phyloP scores from a whole-genome alignment of 2,797 vertebrate genomes.

The Clarias laeviceps region DNA sequence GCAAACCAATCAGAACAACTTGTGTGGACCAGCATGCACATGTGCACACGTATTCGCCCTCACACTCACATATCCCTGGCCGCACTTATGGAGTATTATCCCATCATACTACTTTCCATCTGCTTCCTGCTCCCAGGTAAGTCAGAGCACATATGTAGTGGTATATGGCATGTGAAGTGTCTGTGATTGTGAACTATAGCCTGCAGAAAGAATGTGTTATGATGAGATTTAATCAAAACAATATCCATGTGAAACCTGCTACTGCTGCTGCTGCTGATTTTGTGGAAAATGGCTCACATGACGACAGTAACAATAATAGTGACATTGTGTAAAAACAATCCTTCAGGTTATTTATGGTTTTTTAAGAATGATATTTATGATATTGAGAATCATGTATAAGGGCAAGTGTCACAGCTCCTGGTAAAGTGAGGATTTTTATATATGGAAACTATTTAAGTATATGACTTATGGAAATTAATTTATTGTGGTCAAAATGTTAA shows the following conservation, averaged over 20 bases:
- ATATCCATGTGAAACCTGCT: not conserved
- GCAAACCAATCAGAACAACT: constrained; percentile 56
- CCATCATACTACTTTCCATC: constrained; percentile 77
- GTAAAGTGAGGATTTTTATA: not conserved
- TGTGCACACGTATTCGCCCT: constrained; percentile 19
- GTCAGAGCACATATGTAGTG: constrained; percentile 44
- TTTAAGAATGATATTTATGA: too few species aligned
- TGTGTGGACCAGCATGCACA: constrained; percentile 52
- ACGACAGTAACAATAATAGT: not conserved
- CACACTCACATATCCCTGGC: not conserved
- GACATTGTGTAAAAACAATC: not conserved
- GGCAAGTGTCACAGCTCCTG: not conserved
- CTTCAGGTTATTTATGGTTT: not conserved
- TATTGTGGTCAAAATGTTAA: not conserved
- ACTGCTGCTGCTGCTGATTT: not conserved
- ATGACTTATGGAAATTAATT: not conserved
- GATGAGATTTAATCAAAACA: not conserved
- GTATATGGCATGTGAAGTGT: not conserved
- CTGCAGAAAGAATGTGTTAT: not conserved
- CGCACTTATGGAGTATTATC: constrained; percentile 80
- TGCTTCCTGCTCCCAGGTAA: constrained; percentile 85
- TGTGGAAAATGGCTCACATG: not conserved
- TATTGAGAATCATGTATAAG: not conserved
- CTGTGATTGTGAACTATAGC: not conserved
- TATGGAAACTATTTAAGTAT: not conserved